Conservation (phyloP, 2,113 vertebrate species). For the Anthoscopus minutus region DNA sequence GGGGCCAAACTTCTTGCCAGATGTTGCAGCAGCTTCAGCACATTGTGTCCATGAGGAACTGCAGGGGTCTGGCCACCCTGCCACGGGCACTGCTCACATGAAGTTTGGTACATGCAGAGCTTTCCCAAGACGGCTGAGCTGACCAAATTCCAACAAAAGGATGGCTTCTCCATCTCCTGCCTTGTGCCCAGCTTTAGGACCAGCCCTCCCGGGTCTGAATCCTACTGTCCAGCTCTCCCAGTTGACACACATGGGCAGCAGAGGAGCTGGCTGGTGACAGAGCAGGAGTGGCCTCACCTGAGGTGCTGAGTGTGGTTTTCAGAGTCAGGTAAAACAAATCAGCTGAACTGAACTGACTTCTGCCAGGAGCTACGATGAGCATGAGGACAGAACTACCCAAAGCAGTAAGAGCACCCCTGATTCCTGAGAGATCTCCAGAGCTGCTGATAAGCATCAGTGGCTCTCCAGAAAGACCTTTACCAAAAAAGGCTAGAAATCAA, state of each 20-base stretch:
- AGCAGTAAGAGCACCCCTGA: neutral
- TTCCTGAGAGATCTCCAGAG: neutral
- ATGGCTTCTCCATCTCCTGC: neutral
- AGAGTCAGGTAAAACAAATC: neutral
- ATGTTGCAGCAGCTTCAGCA: neutral
- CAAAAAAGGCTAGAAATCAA: neutral
- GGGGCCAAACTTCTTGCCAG: neutral
- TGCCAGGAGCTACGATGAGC: neutral
- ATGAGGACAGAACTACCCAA: neutral
- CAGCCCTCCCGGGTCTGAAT: neutral
- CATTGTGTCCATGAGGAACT: fast-evolving
- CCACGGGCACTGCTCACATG: neutral
- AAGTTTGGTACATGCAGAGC: neutral
- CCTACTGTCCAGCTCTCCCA: neutral
- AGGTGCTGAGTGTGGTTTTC: neutral
- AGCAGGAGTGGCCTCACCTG: neutral
- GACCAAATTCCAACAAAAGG: fast-evolving
- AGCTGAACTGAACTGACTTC: neutral
- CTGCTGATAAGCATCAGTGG: neutral
- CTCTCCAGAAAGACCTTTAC: neutral
- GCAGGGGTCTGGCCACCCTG: neutral
- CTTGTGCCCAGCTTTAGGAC: neutral
- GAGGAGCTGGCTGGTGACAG: neutral
- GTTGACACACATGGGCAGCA: fast-evolving
- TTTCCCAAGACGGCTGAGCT: neutral